Base-by-base conservation (phyloP, 2,797 vertebrate genomes). In the Sebastiscus tertius region DNA sequence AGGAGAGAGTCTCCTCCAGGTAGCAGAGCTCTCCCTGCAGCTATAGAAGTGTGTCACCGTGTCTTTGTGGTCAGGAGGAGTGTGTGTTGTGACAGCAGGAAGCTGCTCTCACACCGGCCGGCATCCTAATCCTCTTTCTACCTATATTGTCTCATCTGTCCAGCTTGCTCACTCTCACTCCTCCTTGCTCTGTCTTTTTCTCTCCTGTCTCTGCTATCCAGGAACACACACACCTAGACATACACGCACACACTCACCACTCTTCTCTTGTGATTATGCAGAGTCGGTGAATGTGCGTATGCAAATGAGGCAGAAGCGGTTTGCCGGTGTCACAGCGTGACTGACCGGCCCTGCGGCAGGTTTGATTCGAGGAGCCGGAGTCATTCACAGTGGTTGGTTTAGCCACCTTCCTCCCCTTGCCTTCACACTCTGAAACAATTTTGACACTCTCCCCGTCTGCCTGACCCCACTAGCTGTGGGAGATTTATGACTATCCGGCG, bases 401-500 rank as follows among this genome's bases (percentile, higher is more conserved):
- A 74, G 65, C 81, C 82, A 76, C 83, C 86, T 83, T 81, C 80
- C 81, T 85, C 75, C 79, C 75, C 77, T 81, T 84, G 75, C 81
- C 67, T 88, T 90, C 90, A 88, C 88, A 80, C 87, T 61, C 75
- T 75, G 83, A 89, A 92, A 93, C 92, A 86, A 88, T 93, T 94
- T 88, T 90, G 93, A 93, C 92, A 90, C 88, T 79, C 72, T 90
- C 83, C 49, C 87, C 46, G 29, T 84, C 80, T 69, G 81, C 82
- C 89, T 92, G 90, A 92, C 92, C 92, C 90, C 70, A 83, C 67
- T 75, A 90, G 87, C 91, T 85, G 86, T 82, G 84, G 87, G 90
- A 94, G 92, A 95, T 94, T 94, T 93, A 94, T 92, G 92, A 93
- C 76, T 82, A 49, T 74, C 85, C 16, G 71, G 75, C 85, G 82